Percentiles rank a stretch among this genome's conserved stretches.
Conservation (phyloP, 2,113 vertebrate species). For the Synodontis membranacea region DNA sequence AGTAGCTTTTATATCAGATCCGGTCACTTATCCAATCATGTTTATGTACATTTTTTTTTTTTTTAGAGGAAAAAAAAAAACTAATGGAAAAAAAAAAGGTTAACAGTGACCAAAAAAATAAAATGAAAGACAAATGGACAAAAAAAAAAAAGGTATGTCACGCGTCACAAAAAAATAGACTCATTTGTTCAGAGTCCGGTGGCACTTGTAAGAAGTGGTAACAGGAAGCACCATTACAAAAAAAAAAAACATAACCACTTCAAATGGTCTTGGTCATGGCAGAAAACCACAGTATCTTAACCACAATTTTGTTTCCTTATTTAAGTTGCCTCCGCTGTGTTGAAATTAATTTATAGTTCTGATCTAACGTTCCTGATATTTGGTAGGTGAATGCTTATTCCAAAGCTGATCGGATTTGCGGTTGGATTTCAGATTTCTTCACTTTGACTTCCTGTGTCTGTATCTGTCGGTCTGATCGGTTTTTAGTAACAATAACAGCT, state of each 20-base stretch:
- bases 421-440: too few species aligned
- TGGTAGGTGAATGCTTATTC: too few species aligned
- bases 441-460: not conserved
- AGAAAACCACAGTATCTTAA: not conserved
- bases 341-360: not conserved
- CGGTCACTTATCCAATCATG: not conserved
- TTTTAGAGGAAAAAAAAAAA: too few species aligned
- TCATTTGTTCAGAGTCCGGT: not conserved
- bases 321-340: not conserved
- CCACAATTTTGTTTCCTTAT: too few species aligned
- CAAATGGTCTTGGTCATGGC: not conserved
- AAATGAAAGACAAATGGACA: too few species aligned
- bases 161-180: not conserved
- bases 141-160: too few species aligned
- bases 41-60: not conserved
- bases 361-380: not conserved
- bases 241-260: not conserved
- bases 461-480: not conserved
- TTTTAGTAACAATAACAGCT: not conserved
- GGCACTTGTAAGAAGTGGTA: not conserved
- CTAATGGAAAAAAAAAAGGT: too few species aligned
- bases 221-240: not conserved
- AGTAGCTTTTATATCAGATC: not conserved
- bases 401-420: too few species aligned
- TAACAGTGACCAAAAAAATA: too few species aligned